These are phyloP conservation scores for Oligia fasciuncula DNA, from an alignment of 2,888 invertebrate genomes.

Conservation along the genomic window DNA sequence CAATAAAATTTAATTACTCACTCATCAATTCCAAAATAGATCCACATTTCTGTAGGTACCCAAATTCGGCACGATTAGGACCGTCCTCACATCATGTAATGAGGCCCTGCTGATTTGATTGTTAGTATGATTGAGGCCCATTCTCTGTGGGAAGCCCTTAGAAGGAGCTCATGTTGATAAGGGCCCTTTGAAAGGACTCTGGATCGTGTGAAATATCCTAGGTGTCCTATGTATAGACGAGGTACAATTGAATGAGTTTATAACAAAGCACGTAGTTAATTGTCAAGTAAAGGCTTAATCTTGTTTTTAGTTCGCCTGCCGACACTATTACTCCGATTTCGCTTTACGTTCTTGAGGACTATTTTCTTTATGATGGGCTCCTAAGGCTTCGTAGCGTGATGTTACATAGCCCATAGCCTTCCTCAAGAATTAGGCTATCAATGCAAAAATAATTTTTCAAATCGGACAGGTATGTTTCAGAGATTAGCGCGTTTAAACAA, in stretches of 20 bases:
- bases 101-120: conserved; percentile 9
- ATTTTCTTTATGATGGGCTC: too few species aligned
- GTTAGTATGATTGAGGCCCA: conserved; percentile 19
- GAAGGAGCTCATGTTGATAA: conserved; percentile 1
- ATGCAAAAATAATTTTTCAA: too few species aligned
- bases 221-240: conserved; percentile 40
- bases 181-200: conserved; percentile 1
- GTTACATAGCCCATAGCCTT: too few species aligned
- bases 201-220: neutral
- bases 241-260: neutral
- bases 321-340: neutral
- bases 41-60: neutral
- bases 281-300: neutral
- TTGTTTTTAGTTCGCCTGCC: neutral
- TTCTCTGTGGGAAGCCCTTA: conserved; percentile 17
- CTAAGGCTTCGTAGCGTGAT: too few species aligned
- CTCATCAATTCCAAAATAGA: conserved; percentile 12
- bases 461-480: too few species aligned
- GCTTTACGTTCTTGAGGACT: too few species aligned
- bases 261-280: too few species aligned
- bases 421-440: too few species aligned
- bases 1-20: conserved; percentile 1
- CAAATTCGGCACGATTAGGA: neutral
- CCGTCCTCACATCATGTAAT: conserved; percentile 17
- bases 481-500: too few species aligned